These are phyloP conservation scores for Homarus americanus DNA, from an alignment of 1,140 invertebrate genomes.

Conservation along the genomic window DNA sequence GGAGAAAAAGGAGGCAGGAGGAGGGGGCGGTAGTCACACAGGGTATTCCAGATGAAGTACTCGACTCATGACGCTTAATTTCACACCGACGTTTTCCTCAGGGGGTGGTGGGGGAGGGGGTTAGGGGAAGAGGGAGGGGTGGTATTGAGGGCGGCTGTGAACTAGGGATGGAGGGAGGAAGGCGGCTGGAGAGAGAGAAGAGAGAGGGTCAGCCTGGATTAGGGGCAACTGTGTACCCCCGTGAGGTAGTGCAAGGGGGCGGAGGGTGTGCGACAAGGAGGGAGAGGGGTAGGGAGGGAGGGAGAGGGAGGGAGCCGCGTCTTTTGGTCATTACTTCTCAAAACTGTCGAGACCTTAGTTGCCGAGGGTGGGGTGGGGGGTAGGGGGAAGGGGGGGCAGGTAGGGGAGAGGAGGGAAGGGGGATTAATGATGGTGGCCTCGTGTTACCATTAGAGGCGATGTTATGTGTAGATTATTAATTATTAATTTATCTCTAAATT, in stretches of 20 bases:
- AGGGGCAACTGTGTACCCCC: neutral
- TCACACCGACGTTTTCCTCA: conserved; percentile 18
- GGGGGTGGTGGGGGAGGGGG: neutral
- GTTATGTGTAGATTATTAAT: too few relatives aligned
- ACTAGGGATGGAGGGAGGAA: too few relatives aligned
- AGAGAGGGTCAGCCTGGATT: neutral
- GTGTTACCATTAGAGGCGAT: too few relatives aligned
- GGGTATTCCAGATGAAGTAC: too few relatives aligned
- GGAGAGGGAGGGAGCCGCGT: neutral
- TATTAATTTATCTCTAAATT: too few relatives aligned
- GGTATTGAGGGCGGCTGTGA: too few relatives aligned
- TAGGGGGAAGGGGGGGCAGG: neutral
- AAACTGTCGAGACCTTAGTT: conserved; percentile 18
- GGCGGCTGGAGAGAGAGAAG: too few relatives aligned
- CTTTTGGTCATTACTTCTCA: conserved; percentile 40
- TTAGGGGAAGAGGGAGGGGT: too few relatives aligned
- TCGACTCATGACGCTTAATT: conserved; percentile 13
- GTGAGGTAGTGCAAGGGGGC: neutral
- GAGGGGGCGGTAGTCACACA: neutral
- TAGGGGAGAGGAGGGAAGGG: too few relatives aligned
- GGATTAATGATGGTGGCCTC: too few relatives aligned
- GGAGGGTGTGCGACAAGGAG: neutral
- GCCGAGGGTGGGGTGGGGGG: too few relatives aligned
- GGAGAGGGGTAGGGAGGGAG: neutral
- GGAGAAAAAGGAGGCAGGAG: neutral